Percentiles rank a stretch among this genome's conserved stretches.
These are phyloP conservation scores for Gracilinanus agilis DNA, from an alignment of 2,113 vertebrate genomes.

Conservation along the genomic window DNA sequence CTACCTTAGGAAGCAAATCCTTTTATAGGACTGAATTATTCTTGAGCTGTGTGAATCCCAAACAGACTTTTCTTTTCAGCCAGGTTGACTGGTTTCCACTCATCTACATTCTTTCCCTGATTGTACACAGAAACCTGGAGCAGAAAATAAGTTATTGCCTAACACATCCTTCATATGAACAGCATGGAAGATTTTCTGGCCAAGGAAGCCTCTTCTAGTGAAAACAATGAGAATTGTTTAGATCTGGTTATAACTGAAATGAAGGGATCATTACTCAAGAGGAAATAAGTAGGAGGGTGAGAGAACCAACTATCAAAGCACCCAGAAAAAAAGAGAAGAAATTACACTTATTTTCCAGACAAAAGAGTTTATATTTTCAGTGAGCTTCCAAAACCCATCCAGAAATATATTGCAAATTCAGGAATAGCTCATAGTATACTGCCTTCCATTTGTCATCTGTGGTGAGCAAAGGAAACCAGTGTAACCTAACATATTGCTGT, in stretches of 20 bases:
- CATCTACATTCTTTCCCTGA: background rate
- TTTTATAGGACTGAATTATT: background rate
- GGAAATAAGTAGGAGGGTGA: background rate
- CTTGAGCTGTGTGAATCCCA: background rate
- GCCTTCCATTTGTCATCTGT: background rate
- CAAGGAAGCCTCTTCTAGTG: background rate
- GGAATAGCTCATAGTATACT: background rate
- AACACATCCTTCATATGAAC: background rate
- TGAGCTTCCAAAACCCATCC: background rate
- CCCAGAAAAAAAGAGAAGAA: background rate
- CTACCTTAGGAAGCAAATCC: background rate
- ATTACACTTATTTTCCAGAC: background rate
- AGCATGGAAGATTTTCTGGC: background rate
- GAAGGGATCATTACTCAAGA: background rate
- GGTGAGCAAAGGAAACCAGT: background rate
- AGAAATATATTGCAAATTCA: background rate
- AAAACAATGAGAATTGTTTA: background rate
- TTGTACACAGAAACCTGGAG: background rate
- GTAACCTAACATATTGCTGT: background rate
- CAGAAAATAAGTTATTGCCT: background rate
- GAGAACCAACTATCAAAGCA: background rate
- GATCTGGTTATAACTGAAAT: background rate
- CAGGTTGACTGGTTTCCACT: background rate
- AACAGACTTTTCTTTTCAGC: background rate
- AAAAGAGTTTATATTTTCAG: background rate